A percentile compares a stretch with the other conserved stretches of the same genome.
These are phyloP conservation scores for Egretta garzetta DNA, from an alignment of 2,113 vertebrate genomes.

Conservation along the genomic window DNA sequence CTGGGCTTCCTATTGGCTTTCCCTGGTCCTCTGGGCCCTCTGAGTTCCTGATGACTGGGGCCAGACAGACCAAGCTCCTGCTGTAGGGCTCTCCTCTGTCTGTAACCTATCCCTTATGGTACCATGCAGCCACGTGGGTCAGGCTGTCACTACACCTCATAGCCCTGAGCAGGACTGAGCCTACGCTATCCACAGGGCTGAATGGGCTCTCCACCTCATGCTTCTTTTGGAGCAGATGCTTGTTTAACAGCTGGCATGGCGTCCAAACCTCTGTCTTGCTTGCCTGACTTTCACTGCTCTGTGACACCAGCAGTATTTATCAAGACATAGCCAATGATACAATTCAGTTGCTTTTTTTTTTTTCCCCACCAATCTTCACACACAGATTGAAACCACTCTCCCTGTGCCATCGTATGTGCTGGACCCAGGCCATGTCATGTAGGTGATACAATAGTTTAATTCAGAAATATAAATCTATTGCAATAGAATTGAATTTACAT, in stretches of 20 bases:
- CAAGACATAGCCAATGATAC: not conserved
- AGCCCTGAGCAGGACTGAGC: not conserved
- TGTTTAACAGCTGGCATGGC: fast-evolving
- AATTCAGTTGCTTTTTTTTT: not conserved
- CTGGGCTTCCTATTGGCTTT: not conserved
- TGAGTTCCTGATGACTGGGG: not conserved
- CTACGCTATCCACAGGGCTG: not conserved
- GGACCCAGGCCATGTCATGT: not conserved
- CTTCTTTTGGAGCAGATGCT: not conserved
- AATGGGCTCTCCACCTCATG: not conserved
- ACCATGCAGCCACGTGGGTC: not conserved
- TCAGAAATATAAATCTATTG: not conserved
- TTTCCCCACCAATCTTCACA: not conserved
- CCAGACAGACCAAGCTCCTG: not conserved
- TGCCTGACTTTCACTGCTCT: not conserved
- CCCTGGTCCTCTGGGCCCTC: not conserved
- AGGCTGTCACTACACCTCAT: too few relatives aligned
- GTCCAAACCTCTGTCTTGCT: not conserved
- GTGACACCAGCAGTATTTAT: not conserved
- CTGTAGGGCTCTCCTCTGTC: not conserved
- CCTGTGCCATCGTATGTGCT: not conserved
- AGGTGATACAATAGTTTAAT: not conserved
- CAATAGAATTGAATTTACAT: not conserved
- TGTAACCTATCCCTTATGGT: not conserved
- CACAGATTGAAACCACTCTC: not conserved